Evolutionary conservation across 2,888 invertebrate species (phyloP).

Genomic region (Plusia festucae): DNA sequence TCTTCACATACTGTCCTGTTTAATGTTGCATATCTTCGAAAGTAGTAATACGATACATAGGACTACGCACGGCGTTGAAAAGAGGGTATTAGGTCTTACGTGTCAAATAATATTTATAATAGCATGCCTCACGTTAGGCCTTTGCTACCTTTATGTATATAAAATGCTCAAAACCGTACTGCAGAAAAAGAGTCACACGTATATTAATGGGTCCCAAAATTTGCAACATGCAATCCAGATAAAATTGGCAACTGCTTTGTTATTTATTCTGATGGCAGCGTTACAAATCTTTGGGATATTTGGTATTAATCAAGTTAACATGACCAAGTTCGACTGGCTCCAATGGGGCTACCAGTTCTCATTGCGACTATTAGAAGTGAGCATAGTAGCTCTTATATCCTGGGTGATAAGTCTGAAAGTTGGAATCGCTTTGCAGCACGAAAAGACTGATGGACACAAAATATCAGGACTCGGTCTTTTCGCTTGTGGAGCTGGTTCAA

Average conservation of each 20-base stretch:
- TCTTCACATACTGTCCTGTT: conserved; percentile 94
- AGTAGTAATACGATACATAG: conserved; percentile 87
- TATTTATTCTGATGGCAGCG: conserved; percentile 95
- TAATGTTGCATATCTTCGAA: conserved; percentile 94
- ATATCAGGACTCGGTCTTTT: conserved; percentile 94
- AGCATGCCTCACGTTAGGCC: conserved; percentile 94
- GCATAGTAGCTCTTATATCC: conserved; percentile 95
- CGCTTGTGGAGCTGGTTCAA: conserved; percentile 95
- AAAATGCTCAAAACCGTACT: conserved; percentile 93
- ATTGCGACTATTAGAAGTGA: conserved; percentile 95
- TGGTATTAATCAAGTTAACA: conserved; percentile 86
- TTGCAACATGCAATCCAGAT: conserved; percentile 96
- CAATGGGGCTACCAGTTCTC: conserved; percentile 98
- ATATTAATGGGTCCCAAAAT: conserved; percentile 94
- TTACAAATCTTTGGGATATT: conserved; percentile 94
- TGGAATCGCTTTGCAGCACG: conserved; percentile 91
- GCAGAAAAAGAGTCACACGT: conserved; percentile 93
- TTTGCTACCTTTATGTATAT: conserved; percentile 96
- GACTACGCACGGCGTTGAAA: conserved; percentile 83
- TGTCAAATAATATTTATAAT: conserved; percentile 96
- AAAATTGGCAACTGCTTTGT: conserved; percentile 95
- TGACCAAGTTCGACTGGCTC: conserved; percentile 94
- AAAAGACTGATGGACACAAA: conserved; percentile 91
- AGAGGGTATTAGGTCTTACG: conserved; percentile 92
- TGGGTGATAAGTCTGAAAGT: conserved; percentile 95